These are phyloP conservation scores for Platypus cylindrus DNA, from an alignment of 2,888 invertebrate species.

Conservation along the genomic window DNA sequence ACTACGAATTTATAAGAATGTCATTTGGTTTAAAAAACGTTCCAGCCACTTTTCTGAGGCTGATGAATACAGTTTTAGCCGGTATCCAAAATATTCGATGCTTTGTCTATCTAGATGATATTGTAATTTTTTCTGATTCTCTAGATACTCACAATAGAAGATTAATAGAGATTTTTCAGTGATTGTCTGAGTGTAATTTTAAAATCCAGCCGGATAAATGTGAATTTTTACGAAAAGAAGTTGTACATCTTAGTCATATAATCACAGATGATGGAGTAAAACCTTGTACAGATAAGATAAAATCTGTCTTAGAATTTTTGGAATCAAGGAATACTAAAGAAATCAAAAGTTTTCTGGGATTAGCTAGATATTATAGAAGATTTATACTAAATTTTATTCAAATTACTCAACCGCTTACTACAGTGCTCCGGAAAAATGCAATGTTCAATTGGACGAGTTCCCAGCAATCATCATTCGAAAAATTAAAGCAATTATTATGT, in stretches of 20 bases:
- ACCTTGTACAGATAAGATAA: slow-evolving; percentile 13
- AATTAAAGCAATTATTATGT: slow-evolving; percentile 13
- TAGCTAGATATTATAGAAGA: slow-evolving; percentile 15
- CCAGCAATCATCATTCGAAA: slow-evolving; percentile 16
- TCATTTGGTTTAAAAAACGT: too few relatives aligned
- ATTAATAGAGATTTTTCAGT: slow-evolving; percentile 18
- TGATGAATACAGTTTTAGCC: slow-evolving; percentile 23
- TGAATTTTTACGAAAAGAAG: slow-evolving; percentile 16
- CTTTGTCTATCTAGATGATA: slow-evolving; percentile 29
- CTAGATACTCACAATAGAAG: slow-evolving; percentile 20
- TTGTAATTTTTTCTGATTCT: slow-evolving; percentile 21
- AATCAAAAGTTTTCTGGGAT: slow-evolving; percentile 17
- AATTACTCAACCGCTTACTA: slow-evolving; percentile 15
- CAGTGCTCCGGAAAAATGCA: slow-evolving; percentile 13
- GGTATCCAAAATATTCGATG: slow-evolving; percentile 21
- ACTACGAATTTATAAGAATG: too few relatives aligned
- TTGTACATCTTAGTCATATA: slow-evolving; percentile 14
- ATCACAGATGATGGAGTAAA: slow-evolving; percentile 15
- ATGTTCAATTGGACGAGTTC: slow-evolving; percentile 12
- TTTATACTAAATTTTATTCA: slow-evolving; percentile 17
- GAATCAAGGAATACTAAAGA: slow-evolving; percentile 13
- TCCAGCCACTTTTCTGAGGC: slow-evolving; percentile 22
- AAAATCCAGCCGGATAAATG: slow-evolving; percentile 17
- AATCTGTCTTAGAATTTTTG: slow-evolving; percentile 12
- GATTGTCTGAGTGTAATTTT: slow-evolving; percentile 14